Evolutionary conservation across 2,888 invertebrate genomes (phyloP), one percentile per base, ranked within the genome.

Genomic region (Omphaloscelis lunosa): DNA sequence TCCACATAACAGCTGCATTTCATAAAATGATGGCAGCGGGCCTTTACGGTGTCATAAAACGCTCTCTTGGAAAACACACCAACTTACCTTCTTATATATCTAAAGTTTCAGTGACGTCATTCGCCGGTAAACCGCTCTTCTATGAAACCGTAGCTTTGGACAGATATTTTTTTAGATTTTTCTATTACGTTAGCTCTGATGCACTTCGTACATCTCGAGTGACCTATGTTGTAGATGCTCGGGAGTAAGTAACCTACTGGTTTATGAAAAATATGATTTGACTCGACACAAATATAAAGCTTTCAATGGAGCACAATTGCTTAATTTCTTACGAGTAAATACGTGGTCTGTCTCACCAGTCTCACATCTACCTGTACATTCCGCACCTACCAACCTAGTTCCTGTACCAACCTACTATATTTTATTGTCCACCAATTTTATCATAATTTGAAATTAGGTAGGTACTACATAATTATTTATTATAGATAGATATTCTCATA

Each of bases 401-500:
- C 39, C 39, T 29, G 11, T 29, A 41, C 23, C 53, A 23, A 29
- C 11, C 7, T 27, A 23, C 15, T 48, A 48, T 67, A 48, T 29
- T 67, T 45, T n/a, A 34, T 5, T 11, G 5, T n/a, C 23, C 39
- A 48, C 0, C 2, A 48, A 48, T 48, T 23, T 45, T 27, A 39
- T 58, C n/a, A 77, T 68, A 20, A 27, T 58, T 39, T 4, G 9
- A 56, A 76, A 56, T 45, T 27, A 41, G 27, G 17, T 23, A 17
- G 27, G 29, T 29, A n/a, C 15, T 58, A 27, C 6, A 12, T 34
- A 59, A 11, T 34, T 45, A 39, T 7, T 45, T 17, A 23, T 34
- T n/a, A 45, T 2, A 45, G 6, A 41, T 27, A 29, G 12, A 29
- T 56, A 79, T 69, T 68, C 41, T 41, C 12, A 78, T 48, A 59